Evolutionary conservation across 1,140 invertebrate genomes (phyloP).

Genomic region (Hyles euphorbiae): DNA sequence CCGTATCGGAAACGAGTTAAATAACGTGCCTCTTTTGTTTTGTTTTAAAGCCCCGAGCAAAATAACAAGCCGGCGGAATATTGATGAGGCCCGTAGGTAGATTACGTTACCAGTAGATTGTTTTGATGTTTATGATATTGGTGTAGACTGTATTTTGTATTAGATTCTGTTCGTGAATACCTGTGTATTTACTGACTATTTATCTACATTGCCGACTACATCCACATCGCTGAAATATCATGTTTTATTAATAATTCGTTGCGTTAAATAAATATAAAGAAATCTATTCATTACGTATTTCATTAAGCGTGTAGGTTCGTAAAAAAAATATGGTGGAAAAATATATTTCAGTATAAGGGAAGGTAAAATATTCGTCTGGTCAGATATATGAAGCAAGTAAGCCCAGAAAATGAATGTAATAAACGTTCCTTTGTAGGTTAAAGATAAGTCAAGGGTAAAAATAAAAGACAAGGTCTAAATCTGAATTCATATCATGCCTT

Average conservation of each 20-base stretch:
- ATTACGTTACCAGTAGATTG: constrained; percentile 19
- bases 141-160: too few relatives aligned
- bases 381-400: not conserved
- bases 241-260: too few relatives aligned
- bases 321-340: not conserved
- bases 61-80: constrained; percentile 60
- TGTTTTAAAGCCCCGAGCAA: constrained; percentile 56
- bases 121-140: constrained; percentile 16
- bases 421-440: constrained; percentile 3
- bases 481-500: constrained; percentile 32
- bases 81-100: constrained; percentile 32
- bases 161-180: too few relatives aligned
- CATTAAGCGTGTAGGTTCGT: not conserved
- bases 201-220: too few relatives aligned
- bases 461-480: constrained; percentile 24
- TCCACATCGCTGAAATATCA: too few relatives aligned
- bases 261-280: too few relatives aligned
- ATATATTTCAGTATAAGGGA: too few relatives aligned
- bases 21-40: constrained; percentile 67
- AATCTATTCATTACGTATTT: too few relatives aligned
- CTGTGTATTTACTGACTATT: too few relatives aligned
- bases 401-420: constrained; percentile 3
- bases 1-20: constrained; percentile 71
- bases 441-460: constrained; percentile 11
- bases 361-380: not conserved